Evolutionary conservation across 2,888 invertebrate genomes (phyloP), one percentile per base, ranked within the genome.

Genomic region (Nezara viridula): DNA sequence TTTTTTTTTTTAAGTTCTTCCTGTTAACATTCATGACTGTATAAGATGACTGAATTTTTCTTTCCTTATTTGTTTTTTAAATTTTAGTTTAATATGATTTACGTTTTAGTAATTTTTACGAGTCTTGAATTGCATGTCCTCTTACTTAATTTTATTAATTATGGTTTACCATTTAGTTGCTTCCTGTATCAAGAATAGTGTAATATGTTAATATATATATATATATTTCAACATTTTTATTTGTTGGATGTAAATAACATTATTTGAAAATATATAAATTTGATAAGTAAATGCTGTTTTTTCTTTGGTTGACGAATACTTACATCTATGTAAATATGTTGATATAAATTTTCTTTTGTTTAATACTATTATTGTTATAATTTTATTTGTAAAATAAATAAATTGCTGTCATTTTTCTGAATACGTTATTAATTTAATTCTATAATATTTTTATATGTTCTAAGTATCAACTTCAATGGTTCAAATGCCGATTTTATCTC

Each of bases 261-360:
- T 81, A 81, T 81, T 81, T 81, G 81, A 81, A 81, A 81, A 81
- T 81, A 81, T 81, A 81, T 81, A 44, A 47, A 81, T 81, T 81
- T 81, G n/a, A 81, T 81, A 44, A 81, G n/a, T 81, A 81, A 32
- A 73, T 32, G 19, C 6, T 73, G 32, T 73, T 32, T 37, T 37
- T 9, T 73, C 12, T 27, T 50, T 50, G 5, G 3, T 50, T 50
- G 12, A 16, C 14, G 3, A 3, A 19, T 50, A 19, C 3, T 12
- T n/a, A n/a, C n/a, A n/a, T 50, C 14, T 50, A 50, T 55, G 55
- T 55, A 21, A n/a, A 9, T 55, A 21, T 19, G 7, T 55, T n/a
- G n/a, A n/a, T n/a, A n/a, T n/a, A n/a, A n/a, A n/a, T n/a, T n/a
- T n/a, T n/a, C n/a, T n/a, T n/a, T n/a, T n/a, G n/a, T n/a, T n/a